Evolutionary conservation across 2,797 vertebrate genomes (phyloP).

Genomic region (Sebastes miniatus): DNA sequence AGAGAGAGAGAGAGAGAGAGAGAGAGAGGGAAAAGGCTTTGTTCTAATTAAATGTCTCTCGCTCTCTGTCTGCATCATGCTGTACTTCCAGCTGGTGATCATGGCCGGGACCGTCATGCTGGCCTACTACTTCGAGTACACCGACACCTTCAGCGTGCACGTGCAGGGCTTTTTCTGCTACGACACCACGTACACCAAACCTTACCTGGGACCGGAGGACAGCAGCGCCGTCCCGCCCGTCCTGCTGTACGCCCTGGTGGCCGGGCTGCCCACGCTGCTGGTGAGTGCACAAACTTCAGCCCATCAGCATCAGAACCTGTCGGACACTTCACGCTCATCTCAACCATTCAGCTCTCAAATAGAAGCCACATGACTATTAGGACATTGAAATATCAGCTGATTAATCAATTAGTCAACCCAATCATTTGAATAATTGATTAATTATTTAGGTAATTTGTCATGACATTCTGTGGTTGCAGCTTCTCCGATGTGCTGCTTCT

Average conservation of each 20-base stretch:
- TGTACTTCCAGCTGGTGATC: conserved; percentile 95
- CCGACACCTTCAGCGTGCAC: conserved; percentile 96
- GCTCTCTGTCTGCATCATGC: conserved; percentile 79
- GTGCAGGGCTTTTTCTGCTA: conserved; percentile 99
- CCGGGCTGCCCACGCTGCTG: conserved; percentile 91
- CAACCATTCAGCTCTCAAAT: neutral
- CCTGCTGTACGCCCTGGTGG: conserved; percentile 91
- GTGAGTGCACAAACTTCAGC: conserved; percentile 81
- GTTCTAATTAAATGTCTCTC: conserved; percentile 60
- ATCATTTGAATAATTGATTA: neutral
- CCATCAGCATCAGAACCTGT: neutral
- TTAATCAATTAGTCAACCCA: neutral
- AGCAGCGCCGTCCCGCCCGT: conserved; percentile 92
- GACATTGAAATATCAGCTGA: neutral
- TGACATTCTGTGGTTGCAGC: neutral
- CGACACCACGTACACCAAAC: conserved; percentile 93
- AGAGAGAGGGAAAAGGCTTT: conserved; percentile 5
- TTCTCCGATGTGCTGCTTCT: neutral
- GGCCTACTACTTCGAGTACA: conserved; percentile 98
- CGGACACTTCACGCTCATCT: neutral
- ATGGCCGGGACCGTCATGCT: conserved; percentile 98
- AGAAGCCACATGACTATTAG: neutral
- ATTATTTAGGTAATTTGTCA: neutral
- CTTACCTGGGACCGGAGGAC: conserved; percentile 95
- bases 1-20: too few species aligned